Conservation (phyloP, 2,888 invertebrate species). For the Protodeltote pygarga region DNA sequence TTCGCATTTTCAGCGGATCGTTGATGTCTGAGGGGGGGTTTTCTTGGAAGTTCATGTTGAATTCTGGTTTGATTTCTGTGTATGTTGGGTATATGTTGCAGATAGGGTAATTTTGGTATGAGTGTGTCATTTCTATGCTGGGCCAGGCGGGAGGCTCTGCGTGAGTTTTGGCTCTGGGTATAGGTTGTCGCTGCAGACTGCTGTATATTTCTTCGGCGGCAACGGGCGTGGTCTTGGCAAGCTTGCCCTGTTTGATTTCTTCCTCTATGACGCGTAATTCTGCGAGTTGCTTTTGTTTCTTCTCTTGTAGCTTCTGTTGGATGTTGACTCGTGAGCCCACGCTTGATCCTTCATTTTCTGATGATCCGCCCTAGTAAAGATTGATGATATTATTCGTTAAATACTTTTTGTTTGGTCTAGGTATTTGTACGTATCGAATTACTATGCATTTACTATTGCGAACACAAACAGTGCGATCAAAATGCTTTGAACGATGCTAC, state of each 20-base stretch:
- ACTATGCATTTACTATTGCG: no score
- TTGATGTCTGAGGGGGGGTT: conserved; percentile 48
- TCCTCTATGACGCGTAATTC: conserved; percentile 93
- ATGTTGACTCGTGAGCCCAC: conserved; percentile 93
- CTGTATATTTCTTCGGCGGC: conserved; percentile 86
- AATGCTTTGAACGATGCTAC: no score
- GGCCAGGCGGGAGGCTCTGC: conserved; percentile 86
- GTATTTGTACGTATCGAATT: no score
- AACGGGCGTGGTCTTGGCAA: conserved; percentile 86
- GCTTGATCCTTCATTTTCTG: conserved; percentile 92
- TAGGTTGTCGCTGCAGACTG: conserved; percentile 88
- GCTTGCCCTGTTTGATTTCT: conserved; percentile 94
- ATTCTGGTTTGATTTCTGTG: conserved; percentile 78
- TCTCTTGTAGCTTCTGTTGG: conserved; percentile 94
- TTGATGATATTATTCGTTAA: no score
- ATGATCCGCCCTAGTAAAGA: conserved; percentile 86
- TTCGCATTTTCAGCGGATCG: conserved; percentile 62
- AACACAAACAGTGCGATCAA: no score
- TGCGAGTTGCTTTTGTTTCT: conserved; percentile 94
- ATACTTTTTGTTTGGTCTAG: no score
- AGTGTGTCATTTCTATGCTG: conserved; percentile 77
- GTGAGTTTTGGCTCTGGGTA: conserved; percentile 90
- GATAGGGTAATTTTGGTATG: conserved; percentile 82
- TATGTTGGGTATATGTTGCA: conserved; percentile 79
- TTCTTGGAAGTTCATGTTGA: conserved; percentile 65